These are phyloP conservation scores for Pelecanoides urinatrix DNA, from an alignment of 2,113 vertebrate genomes.

Conservation along the genomic window DNA sequence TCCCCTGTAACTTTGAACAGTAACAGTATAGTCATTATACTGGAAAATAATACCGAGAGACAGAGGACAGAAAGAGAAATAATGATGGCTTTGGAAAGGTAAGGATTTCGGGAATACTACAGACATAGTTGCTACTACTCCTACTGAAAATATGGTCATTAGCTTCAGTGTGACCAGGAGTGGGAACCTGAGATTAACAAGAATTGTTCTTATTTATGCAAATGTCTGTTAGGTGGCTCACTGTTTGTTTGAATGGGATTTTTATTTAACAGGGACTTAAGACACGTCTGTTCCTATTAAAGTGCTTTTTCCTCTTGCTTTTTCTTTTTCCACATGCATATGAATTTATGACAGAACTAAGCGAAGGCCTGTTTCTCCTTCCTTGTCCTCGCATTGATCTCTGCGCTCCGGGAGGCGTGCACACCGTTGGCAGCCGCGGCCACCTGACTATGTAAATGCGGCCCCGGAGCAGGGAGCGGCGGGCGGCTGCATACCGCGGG, in stretches of 20 bases:
- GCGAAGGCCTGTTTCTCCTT: neutral
- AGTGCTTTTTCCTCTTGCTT: neutral
- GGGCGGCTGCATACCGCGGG: constrained; percentile 46
- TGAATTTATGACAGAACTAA: neutral
- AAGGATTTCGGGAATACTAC: neutral
- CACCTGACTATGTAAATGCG: neutral
- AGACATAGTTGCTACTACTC: neutral
- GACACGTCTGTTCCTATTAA: neutral
- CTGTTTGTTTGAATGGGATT: neutral
- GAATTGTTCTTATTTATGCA: neutral
- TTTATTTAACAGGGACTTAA: neutral
- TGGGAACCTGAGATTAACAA: neutral
- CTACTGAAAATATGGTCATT: neutral
- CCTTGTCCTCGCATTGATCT: neutral
- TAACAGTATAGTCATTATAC: neutral
- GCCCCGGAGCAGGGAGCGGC: constrained; percentile 58
- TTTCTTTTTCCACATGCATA: neutral
- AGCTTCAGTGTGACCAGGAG: neutral
- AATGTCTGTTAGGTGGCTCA: neutral
- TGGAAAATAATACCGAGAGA: neutral
- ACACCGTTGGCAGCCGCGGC: neutral
- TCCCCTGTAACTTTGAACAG: neutral
- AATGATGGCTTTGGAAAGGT: neutral
- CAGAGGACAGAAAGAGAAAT: neutral
- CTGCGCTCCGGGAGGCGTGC: rapidly evolving